Base-by-base conservation (phyloP, 2,113 vertebrate species). In the Passer montanus region DNA sequence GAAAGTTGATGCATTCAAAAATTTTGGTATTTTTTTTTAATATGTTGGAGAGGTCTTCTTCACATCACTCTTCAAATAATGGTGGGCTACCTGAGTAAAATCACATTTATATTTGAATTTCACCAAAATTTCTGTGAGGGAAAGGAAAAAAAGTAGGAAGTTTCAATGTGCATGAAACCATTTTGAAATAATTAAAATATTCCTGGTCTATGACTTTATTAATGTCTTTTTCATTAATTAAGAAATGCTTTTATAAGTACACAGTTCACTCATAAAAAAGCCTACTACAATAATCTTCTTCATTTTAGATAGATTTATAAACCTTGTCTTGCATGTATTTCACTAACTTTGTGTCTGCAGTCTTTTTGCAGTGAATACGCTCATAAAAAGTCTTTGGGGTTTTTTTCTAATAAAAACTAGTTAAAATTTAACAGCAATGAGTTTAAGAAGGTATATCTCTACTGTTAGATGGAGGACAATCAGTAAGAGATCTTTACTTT, bases 91-190 rank as follows among this genome's bases (percentile, higher is more conserved):
- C 17, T 46, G 50, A 67, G 10, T 19, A 43, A 46, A 85, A 67
- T 52, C 6, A 35, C 11, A 44, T 3, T 15, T 22, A 18, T 46
- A 33, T 39, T 8, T 74, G 15, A 69, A 37, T 58, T 46, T 41
- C 0, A 0, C 2, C 21, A 33, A 63, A 52, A 76, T 13, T 35
- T 31, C 35, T 75, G 14, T 52, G 21, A 26, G 9, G 7, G 3
- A 43, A 28, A 13, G 19, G 23, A 68, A 46, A 24, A 62, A n/a
- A 52, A 24, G 4, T 2, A 47, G 3, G 19, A 70, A 79, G 37
- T 35, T 56, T 2, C 4, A 30, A 59, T 67, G 4, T 53, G 7
- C 15, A 55, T 58, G 18, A 60, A 68, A 87, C 8, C 37, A 31
- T 64, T 5, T 5, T 31, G 35, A 74, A 58, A 0, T 2, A 86